Evolutionary conservation across 1,140 invertebrate species (phyloP).

Genomic region (Papilio machaon): DNA sequence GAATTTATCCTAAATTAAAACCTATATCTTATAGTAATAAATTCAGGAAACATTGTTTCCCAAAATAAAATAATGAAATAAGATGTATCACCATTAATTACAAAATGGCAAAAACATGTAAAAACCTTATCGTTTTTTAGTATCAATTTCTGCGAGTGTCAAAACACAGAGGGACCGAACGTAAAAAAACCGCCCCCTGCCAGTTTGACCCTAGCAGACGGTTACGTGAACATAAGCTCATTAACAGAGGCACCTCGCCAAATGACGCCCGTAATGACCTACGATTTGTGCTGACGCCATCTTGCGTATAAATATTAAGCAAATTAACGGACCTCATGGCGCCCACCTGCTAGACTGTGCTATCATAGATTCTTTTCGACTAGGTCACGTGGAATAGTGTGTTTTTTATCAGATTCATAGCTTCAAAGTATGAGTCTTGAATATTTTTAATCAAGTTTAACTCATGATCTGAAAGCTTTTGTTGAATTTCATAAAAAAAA

Average conservation of each 20-base stretch:
- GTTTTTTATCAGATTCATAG: no score
- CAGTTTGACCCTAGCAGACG: constrained; percentile 34
- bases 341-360: constrained; percentile 68
- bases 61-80: no score
- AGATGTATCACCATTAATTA: background rate
- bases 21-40: no score
- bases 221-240: constrained; percentile 50
- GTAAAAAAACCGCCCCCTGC: constrained; percentile 18
- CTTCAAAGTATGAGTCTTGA: background rate
- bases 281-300: constrained; percentile 72
- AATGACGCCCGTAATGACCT: constrained; percentile 71
- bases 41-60: no score
- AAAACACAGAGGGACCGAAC: background rate
- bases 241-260: constrained; percentile 70
- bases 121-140: constrained; percentile 2
- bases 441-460: background rate
- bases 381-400: background rate
- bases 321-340: constrained; percentile 73
- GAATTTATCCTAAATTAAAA: no score
- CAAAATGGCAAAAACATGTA: background rate
- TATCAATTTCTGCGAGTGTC: constrained; percentile 24
- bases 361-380: constrained; percentile 32
- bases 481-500: no score
- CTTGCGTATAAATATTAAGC: constrained; percentile 77
- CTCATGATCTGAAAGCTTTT: background rate